phyloP scores from a whole-genome alignment of 2,888 invertebrate genomes.

The Abscondita cerata region DNA sequence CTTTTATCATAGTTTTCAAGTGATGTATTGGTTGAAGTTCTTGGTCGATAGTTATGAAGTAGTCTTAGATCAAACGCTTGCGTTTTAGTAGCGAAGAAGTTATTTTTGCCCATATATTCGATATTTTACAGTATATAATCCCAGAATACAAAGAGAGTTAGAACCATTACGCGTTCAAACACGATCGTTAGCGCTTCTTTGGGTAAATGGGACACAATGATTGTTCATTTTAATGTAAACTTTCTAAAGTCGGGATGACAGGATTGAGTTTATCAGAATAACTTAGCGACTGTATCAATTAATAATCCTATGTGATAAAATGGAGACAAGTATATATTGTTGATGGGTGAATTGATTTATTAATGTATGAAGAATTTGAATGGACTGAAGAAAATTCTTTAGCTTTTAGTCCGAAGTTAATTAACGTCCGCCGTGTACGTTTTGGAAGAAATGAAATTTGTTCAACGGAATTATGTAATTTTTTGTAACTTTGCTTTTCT shows the following conservation, averaged over 20 bases:
- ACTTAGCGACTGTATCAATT: constrained; percentile 16
- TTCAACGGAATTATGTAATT: constrained; percentile 37
- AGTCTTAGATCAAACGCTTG: constrained; percentile 35
- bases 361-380: constrained; percentile 27
- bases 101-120: constrained; percentile 20
- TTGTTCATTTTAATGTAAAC: constrained; percentile 40
- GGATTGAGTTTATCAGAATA: constrained; percentile 46
- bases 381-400: constrained; percentile 30
- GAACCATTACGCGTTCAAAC: too few species aligned
- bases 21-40: constrained; percentile 41
- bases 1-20: constrained; percentile 47
- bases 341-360: constrained; percentile 36
- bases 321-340: too few species aligned
- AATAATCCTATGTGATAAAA: too few species aligned
- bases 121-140: constrained; percentile 36
- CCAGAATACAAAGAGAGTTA: too few species aligned
- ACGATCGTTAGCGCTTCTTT: constrained; percentile 38
- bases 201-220: constrained; percentile 42
- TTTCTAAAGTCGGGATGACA: constrained; percentile 20
- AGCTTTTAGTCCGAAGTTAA: constrained; percentile 41
- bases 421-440: constrained; percentile 33
- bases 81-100: neutral
- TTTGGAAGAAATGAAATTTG: constrained; percentile 34
- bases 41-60: constrained; percentile 44
- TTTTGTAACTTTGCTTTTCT: too few species aligned